Evolutionary conservation across 2,797 vertebrate genomes (phyloP).

Genomic region (Syngnathus rostellatus): DNA sequence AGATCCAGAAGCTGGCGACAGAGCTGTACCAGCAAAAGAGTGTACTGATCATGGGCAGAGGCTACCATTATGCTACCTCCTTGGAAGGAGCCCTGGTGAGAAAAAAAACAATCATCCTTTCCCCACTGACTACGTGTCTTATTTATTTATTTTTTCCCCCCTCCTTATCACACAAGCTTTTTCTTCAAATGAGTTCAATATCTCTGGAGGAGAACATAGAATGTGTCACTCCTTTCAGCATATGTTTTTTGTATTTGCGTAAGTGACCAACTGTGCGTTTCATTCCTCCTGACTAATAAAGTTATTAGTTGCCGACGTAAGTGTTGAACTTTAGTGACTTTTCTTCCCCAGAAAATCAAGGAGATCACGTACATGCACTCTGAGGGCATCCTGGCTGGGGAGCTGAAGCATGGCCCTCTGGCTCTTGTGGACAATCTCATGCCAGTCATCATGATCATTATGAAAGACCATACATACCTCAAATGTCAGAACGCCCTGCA

Average conservation of each 20-base stretch:
- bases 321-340: background rate
- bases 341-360: constrained; percentile 85
- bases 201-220: background rate
- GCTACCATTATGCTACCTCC: constrained; percentile 95
- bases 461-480: constrained; percentile 88
- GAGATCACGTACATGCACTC: constrained; percentile 99
- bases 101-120: constrained; percentile 20
- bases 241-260: background rate
- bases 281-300: background rate
- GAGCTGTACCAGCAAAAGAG: constrained; percentile 98
- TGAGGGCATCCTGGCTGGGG: constrained; percentile 92
- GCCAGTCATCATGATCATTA: constrained; percentile 99
- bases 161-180: background rate
- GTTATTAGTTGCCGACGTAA: background rate
- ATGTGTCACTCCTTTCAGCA: background rate
- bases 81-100: constrained; percentile 94
- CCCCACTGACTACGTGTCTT: background rate
- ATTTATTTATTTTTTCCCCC: background rate
- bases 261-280: background rate
- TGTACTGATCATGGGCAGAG: constrained; percentile 96
- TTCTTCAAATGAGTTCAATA: background rate
- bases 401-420: constrained; percentile 91
- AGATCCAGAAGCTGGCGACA: constrained; percentile 89
- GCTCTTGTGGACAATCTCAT: constrained; percentile 95
- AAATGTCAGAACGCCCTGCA: constrained; percentile 98